phyloP scores from a whole-genome alignment of 1,140 invertebrate species.

The Homarus americanus region DNA sequence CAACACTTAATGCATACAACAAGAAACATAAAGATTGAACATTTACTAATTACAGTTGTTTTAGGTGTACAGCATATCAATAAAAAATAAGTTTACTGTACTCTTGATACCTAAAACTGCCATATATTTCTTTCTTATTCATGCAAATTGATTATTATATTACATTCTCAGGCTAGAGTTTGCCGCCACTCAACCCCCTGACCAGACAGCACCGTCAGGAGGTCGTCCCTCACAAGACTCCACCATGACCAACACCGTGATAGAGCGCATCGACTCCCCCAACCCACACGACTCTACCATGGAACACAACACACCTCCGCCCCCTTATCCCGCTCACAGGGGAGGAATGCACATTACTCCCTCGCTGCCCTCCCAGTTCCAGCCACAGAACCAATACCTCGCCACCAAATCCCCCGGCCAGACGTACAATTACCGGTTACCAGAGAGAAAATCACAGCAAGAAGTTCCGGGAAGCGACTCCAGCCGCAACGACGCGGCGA shows the following conservation, averaged over 20 bases:
- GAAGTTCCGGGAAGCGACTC: background rate
- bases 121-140: background rate
- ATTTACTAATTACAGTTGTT: too few relatives aligned
- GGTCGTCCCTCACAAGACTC: background rate
- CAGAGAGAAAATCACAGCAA: background rate
- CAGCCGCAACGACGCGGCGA: background rate
- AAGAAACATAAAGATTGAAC: too few relatives aligned
- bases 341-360: background rate
- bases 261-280: background rate
- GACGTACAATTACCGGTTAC: background rate
- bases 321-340: background rate
- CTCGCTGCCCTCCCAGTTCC: background rate
- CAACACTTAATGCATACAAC: too few relatives aligned
- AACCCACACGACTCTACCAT: background rate
- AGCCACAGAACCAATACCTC: background rate
- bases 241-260: background rate
- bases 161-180: slow-evolving; percentile 38
- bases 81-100: too few relatives aligned
- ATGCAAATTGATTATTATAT: background rate
- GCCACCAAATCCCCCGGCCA: background rate
- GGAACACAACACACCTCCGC: background rate
- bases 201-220: background rate
- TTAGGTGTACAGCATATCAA: too few relatives aligned
- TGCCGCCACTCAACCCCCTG: slow-evolving; percentile 29
- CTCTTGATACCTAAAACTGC: too few relatives aligned